Percentiles rank a stretch among this genome's conserved stretches.
Conservation (phyloP, 2,113 vertebrate genomes). For the Pholis gunnellus region DNA sequence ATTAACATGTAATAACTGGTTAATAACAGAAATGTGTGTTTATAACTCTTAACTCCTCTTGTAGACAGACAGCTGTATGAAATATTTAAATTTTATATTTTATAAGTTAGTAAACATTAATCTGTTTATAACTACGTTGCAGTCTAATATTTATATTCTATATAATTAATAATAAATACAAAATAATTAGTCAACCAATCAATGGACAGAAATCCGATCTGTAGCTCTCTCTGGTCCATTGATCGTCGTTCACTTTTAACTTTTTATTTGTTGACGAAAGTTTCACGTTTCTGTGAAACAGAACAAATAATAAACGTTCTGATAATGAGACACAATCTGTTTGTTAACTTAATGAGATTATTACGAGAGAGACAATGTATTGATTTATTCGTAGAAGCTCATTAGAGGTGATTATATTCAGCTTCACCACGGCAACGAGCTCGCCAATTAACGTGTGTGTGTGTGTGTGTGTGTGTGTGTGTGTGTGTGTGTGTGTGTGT, state of each 20-base stretch:
- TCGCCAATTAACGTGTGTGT: conserved; percentile 37
- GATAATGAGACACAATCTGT: not conserved
- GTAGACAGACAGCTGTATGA: no score
- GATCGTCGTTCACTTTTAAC: not conserved
- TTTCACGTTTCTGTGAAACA: not conserved
- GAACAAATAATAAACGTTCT: not conserved
- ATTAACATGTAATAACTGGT: no score
- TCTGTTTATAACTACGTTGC: not conserved
- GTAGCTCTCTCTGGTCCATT: not conserved
- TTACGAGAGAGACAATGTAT: not conserved
- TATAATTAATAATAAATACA: not conserved
- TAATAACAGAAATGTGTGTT: not conserved
- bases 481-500: conserved; percentile 40
- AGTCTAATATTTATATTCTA: not conserved
- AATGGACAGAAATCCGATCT: no score
- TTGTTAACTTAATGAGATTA: not conserved
- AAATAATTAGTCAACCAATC: not conserved
- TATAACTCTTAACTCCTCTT: not conserved
- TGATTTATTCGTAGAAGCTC: conserved; percentile 35
- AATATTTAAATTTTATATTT: not conserved
- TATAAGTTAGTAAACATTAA: not conserved
- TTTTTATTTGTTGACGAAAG: not conserved
- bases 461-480: conserved; percentile 40
- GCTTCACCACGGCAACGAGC: conserved; percentile 22
- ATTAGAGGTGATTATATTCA: conserved; percentile 51